Base-by-base conservation (phyloP, 1,140 invertebrate species). In the Conopomorpha cramerella region DNA sequence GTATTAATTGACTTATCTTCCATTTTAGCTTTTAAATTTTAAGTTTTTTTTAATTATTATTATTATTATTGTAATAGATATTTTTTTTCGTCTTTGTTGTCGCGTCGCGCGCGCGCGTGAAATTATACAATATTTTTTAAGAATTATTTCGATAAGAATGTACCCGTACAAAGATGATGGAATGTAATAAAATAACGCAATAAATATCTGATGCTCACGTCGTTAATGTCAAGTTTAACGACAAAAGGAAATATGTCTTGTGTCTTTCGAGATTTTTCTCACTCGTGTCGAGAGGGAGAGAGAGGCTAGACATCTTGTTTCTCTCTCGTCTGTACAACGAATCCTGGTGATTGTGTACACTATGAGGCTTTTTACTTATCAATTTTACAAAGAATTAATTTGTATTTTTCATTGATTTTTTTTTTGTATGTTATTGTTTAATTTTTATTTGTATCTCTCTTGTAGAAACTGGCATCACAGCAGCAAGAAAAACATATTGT, bases 311-410 rank as follows among this genome's bases (percentile, higher is more conserved):
- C n/a, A n/a, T n/a, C n/a, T n/a, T n/a, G n/a, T n/a, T n/a, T 23
- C 19, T 23, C 4, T 23, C 10, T 23, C 19, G 4, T 4, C 10
- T 23, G 4, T 23, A 23, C 19, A 10, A 23, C 4, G 19, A 36
- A 48, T 64, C 60, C 57, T 53, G 60, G 62, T 46, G 57, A 62
- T 58, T 43, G 44, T 61, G 54, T 54, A 52, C 45, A 41, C 48
- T 43, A 57, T 48, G 62, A 65, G 61, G 61, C 61, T 68, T 58
- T 41, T 49, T 45, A 49, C 38, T 62, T 46, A 50, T 55, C n/a
- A n/a, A n/a, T n/a, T n/a, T n/a, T n/a, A n/a, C n/a, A n/a, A n/a
- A n/a, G n/a, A n/a, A n/a, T n/a, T n/a, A n/a, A n/a, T n/a, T n/a
- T n/a, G n/a, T n/a, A n/a, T n/a, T n/a, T 23, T 23, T 23, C 19